Percentiles rank a stretch among this genome's conserved stretches.
Conservation (phyloP, 2,113 vertebrate species). For the Phaethornis superciliosus region DNA sequence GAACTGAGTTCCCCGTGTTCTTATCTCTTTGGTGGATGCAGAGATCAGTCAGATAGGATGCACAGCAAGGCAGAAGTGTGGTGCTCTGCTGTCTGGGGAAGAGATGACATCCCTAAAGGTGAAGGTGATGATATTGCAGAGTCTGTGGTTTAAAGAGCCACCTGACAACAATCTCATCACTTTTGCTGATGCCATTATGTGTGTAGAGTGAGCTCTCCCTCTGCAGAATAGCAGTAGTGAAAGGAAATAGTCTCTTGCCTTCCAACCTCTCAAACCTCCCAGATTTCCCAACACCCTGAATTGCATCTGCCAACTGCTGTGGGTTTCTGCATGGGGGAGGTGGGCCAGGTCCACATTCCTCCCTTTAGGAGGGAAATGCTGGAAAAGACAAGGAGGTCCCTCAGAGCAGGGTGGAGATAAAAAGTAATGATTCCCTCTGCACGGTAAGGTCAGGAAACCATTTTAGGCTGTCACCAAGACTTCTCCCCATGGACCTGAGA, state of each 20-base stretch:
- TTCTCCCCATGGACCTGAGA: neutral
- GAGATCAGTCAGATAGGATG: neutral
- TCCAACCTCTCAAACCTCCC: neutral
- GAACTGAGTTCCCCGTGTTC: neutral
- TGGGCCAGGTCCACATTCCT: neutral
- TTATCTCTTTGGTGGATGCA: neutral
- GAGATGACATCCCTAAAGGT: slow-evolving; percentile 1
- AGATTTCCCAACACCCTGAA: neutral
- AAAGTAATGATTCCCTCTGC: neutral
- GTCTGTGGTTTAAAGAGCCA: slow-evolving; percentile 1
- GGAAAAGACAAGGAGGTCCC: neutral
- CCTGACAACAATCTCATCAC: neutral
- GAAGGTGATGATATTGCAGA: neutral
- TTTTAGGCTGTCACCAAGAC: neutral
- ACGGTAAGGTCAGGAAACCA: neutral
- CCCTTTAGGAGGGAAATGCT: neutral
- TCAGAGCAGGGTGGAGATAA: neutral
- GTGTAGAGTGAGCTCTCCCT: neutral
- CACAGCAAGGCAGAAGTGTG: neutral
- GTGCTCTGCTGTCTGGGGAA: neutral
- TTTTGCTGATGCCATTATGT: neutral
- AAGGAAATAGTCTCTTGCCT: neutral
- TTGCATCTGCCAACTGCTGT: neutral
- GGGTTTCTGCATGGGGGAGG: neutral
- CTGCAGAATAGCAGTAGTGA: neutral